These are phyloP conservation scores for Nomada ruficornis DNA, from an alignment of 2,888 invertebrate genomes.

Conservation along the genomic window DNA sequence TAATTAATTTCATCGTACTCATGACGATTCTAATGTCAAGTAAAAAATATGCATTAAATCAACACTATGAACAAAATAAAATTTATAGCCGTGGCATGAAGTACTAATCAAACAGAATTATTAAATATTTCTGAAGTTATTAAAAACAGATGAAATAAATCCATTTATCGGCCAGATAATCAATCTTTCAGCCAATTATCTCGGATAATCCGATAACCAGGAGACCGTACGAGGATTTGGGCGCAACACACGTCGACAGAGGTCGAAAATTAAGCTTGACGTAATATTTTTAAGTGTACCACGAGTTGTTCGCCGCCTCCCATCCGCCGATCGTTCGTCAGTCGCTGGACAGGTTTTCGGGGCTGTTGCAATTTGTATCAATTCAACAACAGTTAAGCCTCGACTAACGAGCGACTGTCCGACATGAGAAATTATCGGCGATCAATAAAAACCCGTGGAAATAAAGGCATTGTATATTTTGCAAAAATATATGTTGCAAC, in stretches of 20 bases:
- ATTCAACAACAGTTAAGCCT: slow-evolving; percentile 58
- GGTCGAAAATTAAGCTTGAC: slow-evolving; percentile 9
- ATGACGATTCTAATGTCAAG: no score
- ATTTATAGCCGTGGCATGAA: no score
- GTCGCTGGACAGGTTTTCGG: slow-evolving; percentile 46
- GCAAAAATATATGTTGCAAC: slow-evolving; percentile 39
- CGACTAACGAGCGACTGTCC: slow-evolving; percentile 55
- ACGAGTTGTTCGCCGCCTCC: slow-evolving; percentile 27
- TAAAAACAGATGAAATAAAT: neutral
- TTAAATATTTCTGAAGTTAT: no score
- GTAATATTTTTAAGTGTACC: slow-evolving; percentile 48
- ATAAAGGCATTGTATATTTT: slow-evolving; percentile 51
- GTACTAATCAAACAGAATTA: neutral
- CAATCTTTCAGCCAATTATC: slow-evolving; percentile 14
- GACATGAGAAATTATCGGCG: slow-evolving; percentile 56
- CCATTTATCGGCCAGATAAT: neutral
- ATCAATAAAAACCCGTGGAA: slow-evolving; percentile 48
- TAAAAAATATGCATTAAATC: no score
- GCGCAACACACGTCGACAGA: neutral
- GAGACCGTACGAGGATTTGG: neutral
- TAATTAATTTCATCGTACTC: neutral
- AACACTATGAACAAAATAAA: no score
- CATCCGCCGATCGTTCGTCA: slow-evolving; percentile 48
- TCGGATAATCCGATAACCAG: slow-evolving; percentile 13
- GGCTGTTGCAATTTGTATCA: slow-evolving; percentile 58